These are phyloP conservation scores for Tetranychus piercei DNA, from an alignment of 2,888 invertebrate species.

Conservation along the genomic window DNA sequence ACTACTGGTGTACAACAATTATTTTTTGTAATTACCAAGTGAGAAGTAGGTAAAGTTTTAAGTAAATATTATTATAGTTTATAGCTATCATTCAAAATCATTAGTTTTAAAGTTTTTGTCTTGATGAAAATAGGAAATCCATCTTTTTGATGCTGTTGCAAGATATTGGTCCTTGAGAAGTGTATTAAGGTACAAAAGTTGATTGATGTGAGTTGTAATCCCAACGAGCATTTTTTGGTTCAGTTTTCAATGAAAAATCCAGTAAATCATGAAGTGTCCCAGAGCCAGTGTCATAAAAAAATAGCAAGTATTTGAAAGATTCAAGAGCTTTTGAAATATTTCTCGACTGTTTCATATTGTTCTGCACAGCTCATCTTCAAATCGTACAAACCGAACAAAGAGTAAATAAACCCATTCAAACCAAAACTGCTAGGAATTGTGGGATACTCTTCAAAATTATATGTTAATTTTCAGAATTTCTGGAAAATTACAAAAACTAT, in stretches of 20 bases:
- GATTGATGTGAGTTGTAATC: constrained; percentile 96
- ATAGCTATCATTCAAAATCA: too few species aligned
- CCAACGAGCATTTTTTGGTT: constrained; percentile 90
- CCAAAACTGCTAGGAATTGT: constrained; percentile 85
- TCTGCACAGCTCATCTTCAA: constrained; percentile 42
- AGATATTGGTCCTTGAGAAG: constrained; percentile 63
- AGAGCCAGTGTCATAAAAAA: constrained; percentile 81
- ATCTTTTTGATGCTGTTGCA: constrained; percentile 63
- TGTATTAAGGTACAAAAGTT: constrained; percentile 56
- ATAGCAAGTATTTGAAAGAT: constrained; percentile 66
- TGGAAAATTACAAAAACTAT: background rate
- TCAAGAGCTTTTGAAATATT: constrained; percentile 65
- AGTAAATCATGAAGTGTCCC: constrained; percentile 89
- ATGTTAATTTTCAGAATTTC: background rate
- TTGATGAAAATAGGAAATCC: constrained; percentile 92
- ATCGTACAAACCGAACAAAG: constrained; percentile 85
- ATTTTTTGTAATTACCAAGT: too few species aligned
- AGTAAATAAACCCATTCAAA: constrained; percentile 94
- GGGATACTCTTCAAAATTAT: constrained; percentile 67
- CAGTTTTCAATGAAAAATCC: constrained; percentile 69
- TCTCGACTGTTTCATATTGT: constrained; percentile 38
- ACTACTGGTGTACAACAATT: too few species aligned
- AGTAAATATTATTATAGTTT: too few species aligned
- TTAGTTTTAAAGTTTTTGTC: too few species aligned
- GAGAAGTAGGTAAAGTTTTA: too few species aligned